phyloP scores from a whole-genome alignment of 2,888 invertebrate genomes.

The Oxystoma pomonae region DNA sequence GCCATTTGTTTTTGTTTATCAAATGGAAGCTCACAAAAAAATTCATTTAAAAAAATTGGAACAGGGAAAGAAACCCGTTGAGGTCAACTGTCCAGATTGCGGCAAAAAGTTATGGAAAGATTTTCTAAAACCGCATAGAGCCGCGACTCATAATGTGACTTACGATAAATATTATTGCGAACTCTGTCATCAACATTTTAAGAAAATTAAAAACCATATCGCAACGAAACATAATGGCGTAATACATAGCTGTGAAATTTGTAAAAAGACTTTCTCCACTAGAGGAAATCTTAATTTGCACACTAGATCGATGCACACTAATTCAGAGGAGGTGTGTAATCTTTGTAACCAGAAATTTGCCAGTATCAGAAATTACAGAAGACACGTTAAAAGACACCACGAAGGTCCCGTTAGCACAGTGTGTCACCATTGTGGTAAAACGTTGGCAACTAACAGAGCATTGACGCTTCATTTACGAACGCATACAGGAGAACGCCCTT shows the following conservation, averaged over 20 bases:
- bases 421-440: conserved; percentile 41
- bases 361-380: background rate
- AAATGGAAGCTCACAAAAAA: background rate
- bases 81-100: background rate
- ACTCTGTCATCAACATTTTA: background rate
- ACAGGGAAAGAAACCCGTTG: background rate
- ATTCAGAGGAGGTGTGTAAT: background rate
- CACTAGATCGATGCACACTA: background rate
- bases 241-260: background rate
- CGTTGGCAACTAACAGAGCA: conserved; percentile 40
- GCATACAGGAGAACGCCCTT: conserved; percentile 2
- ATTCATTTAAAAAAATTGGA: background rate
- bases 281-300: conserved; percentile 16
- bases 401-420: background rate
- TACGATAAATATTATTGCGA: background rate
- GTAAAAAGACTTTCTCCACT: conserved; percentile 5
- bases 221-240: background rate
- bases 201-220: background rate
- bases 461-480: conserved; percentile 4
- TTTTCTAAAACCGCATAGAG: background rate
- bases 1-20: background rate
- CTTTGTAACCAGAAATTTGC: background rate
- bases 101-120: background rate
- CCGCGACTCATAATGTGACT: background rate
- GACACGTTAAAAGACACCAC: background rate